Base-by-base conservation (phyloP, 2,888 invertebrate genomes). In the Leucoptera coffeella region DNA sequence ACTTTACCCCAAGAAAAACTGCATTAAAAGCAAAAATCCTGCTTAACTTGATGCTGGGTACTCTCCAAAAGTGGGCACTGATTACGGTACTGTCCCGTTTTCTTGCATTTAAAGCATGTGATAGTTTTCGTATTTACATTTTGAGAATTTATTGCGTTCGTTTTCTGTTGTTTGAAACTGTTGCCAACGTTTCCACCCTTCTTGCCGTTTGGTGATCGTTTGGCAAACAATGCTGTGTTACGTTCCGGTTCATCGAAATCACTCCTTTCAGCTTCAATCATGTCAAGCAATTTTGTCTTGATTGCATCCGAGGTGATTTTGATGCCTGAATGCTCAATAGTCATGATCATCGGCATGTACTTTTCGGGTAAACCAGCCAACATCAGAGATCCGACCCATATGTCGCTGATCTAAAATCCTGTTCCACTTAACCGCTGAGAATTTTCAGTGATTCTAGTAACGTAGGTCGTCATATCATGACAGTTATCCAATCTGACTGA, bases 221-320 rank as follows among this genome's bases (percentile, higher is more conserved):
- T 17, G 9, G 17, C 17, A 17, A 9, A 7, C 6, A 17, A 17
- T 17, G 17, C 27, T 3, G 23, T 11, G 14, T 11, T 27, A 9
- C 19, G 11, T 22, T 22, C 11, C 15, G 2, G 7, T 25, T 25
- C 13, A n/a, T 26, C 21, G 10, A 15, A 9, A 9, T 26, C 11
- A 10, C 10, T 13, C 7, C 9, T 12, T 28, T 33, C 30, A 17
- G 17, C 6, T 7, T 7, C 9, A 6, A 7, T 9, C 38, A 36
- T 38, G 29, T 39, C 37, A 6, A 40, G 26, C 28, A 43, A 29
- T 30, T 43, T 43, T 6, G 38, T 34, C 26, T 43, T 43, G 7
- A 43, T 43, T 4, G 29, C 7, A 35, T 44, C 41, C n/a, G 38
- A 31, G 4, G 37, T 40, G 14, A 35, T 37, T 11, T n/a, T 15